Evolutionary conservation across 2,113 vertebrate genomes (phyloP).

Genomic region (Taxidea taxus): DNA sequence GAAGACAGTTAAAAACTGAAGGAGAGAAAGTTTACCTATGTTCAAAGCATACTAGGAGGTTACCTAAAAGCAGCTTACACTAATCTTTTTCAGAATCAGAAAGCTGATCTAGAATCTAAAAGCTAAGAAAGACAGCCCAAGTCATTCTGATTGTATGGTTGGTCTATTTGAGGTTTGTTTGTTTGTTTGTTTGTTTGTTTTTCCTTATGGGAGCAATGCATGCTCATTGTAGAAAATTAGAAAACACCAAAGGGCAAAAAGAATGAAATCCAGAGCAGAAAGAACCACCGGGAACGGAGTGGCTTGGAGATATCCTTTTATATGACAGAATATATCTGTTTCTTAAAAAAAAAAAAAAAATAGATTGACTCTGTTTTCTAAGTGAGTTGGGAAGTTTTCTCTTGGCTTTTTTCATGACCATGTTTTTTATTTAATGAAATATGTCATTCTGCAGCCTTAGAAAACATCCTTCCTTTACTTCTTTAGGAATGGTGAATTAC

Average conservation of each 20-base stretch:
- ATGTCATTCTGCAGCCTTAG: conserved; percentile 17
- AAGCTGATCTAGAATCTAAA: background rate
- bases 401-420: background rate
- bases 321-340: background rate
- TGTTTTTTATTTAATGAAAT: conserved; percentile 25
- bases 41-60: background rate
- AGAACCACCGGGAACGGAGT: background rate
- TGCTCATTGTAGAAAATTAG: background rate
- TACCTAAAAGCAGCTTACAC: background rate
- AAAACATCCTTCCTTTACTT: conserved; percentile 51
- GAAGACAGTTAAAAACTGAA: background rate
- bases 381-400: conserved; percentile 14
- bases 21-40: background rate
- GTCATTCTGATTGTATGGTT: background rate
- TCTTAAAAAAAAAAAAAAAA: background rate
- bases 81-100: background rate
- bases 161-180: background rate
- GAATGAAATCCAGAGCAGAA: background rate
- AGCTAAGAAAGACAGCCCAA: background rate
- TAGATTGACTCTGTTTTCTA: background rate
- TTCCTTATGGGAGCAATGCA: background rate
- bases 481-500: conserved; percentile 38
- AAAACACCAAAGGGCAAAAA: background rate
- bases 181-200: background rate
- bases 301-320: background rate